A percentile compares a stretch with the other conserved stretches of the same genome.
phyloP scores from a whole-genome alignment of 2,888 invertebrate species.

The Eustalomyia histrio region DNA sequence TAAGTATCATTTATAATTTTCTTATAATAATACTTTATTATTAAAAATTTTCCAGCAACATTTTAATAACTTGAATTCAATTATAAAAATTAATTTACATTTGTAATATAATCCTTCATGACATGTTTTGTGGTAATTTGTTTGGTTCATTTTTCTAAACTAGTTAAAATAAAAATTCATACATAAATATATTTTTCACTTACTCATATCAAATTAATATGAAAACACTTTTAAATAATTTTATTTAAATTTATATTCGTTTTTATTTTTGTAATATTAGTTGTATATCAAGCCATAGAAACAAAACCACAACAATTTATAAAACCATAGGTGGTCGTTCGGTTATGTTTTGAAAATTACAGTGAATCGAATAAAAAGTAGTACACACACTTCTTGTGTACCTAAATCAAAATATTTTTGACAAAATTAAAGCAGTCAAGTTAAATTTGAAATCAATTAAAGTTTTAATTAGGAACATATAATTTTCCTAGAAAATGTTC shows the following conservation, averaged over 20 bases:
- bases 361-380: neutral
- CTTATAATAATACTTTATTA: too few species aligned
- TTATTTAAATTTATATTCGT: conserved; percentile 32
- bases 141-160: conserved; percentile 34
- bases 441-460: too few species aligned
- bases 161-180: conserved; percentile 30
- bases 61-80: neutral
- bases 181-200: conserved; percentile 1
- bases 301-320: conserved; percentile 65
- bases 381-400: neutral
- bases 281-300: conserved; percentile 34
- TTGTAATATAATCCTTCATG: conserved; percentile 39
- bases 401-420: too few species aligned
- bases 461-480: too few species aligned
- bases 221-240: conserved; percentile 52
- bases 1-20: too few species aligned
- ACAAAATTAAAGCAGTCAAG: too few species aligned
- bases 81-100: conserved; percentile 26
- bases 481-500: too few species aligned
- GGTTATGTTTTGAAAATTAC: conserved; percentile 17
- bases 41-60: too few species aligned
- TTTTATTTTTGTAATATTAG: neutral
- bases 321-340: conserved; percentile 60
- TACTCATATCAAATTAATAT: conserved; percentile 43
- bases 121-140: conserved; percentile 51